Conservation (phyloP, 2,888 invertebrate genomes). For the Mesochorus sp. region DNA sequence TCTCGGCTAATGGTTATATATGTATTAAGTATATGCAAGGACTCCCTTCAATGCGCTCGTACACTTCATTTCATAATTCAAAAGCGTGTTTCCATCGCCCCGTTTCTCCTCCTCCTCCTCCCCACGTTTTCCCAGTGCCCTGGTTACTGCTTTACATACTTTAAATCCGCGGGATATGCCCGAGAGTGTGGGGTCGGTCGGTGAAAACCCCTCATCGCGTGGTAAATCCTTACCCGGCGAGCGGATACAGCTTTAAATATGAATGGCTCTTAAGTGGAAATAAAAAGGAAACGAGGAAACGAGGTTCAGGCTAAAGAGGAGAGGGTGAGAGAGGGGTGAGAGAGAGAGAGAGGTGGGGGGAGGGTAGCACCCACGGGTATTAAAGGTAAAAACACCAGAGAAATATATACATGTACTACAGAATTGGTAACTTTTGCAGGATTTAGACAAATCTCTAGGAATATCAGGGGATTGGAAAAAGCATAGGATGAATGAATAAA, state of each 20-base stretch:
- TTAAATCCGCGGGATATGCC: conserved; percentile 32
- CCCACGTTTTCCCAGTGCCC: conserved; percentile 40
- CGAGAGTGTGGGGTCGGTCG: conserved; percentile 5
- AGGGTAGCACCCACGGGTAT: conserved; percentile 25
- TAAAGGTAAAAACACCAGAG: not conserved
- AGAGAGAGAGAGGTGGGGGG: conserved; percentile 5
- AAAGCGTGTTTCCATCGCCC: conserved; percentile 27
- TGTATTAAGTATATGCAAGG: not conserved
- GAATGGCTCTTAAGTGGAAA: conserved; percentile 74
- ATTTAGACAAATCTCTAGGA: not conserved
- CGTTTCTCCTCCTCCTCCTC: not conserved
- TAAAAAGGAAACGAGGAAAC: conserved; percentile 66
- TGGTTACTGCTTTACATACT: conserved; percentile 68
- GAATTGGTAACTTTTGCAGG: conserved; percentile 1
- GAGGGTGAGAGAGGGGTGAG: not conserved
- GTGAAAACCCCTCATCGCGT: conserved; percentile 32
- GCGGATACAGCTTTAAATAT: conserved; percentile 73
- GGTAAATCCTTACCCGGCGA: conserved; percentile 53
- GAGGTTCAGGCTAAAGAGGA: conserved; percentile 9
- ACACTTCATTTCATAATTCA: conserved; percentile 58
- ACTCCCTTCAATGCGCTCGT: conserved; percentile 2
- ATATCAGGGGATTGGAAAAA: not conserved
- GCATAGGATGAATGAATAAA: conserved; percentile 34
- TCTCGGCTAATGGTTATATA: not conserved
- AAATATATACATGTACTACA: not conserved